Evolutionary conservation across 2,797 vertebrate genomes (phyloP).

Genomic region (Alosa sapidissima): DNA sequence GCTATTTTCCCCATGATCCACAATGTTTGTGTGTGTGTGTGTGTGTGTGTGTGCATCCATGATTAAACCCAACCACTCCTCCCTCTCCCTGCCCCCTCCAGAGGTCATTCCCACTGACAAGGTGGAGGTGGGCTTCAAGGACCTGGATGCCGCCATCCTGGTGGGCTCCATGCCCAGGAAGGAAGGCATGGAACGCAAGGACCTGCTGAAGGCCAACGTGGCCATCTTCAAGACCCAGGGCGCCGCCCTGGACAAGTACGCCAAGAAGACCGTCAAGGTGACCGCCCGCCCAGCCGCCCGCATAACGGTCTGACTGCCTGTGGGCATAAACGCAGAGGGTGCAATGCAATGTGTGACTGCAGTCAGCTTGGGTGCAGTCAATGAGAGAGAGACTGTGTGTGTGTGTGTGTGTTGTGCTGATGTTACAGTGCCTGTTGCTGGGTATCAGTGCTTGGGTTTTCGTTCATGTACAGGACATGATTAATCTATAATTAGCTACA

Average conservation of each 20-base stretch:
- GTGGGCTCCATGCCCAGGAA: constrained; percentile 95
- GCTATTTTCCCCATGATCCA: background rate
- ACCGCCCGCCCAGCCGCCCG: constrained; percentile 23
- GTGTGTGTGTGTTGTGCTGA: background rate
- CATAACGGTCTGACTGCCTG: background rate
- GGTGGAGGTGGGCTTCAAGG: constrained; percentile 91
- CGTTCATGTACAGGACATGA: background rate
- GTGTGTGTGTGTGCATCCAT: background rate
- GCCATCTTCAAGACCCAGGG: constrained; percentile 95
- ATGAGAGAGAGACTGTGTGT: background rate
- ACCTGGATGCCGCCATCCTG: constrained; percentile 89
- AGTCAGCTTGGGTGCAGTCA: background rate
- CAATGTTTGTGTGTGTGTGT: background rate
- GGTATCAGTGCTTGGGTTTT: background rate
- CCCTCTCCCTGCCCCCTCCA: constrained; percentile 55
- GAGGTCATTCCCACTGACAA: constrained; percentile 91
- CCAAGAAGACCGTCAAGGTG: constrained; percentile 97
- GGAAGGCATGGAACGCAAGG: constrained; percentile 97
- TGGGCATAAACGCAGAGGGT: background rate
- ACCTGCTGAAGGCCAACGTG: constrained; percentile 94
- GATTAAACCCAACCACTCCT: background rate
- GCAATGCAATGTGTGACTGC: background rate
- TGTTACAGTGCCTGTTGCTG: background rate
- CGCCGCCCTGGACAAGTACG: constrained; percentile 88
- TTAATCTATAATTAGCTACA: background rate